Conservation (phyloP, 2,888 invertebrate genomes). For the Chloroclysta siterata region DNA sequence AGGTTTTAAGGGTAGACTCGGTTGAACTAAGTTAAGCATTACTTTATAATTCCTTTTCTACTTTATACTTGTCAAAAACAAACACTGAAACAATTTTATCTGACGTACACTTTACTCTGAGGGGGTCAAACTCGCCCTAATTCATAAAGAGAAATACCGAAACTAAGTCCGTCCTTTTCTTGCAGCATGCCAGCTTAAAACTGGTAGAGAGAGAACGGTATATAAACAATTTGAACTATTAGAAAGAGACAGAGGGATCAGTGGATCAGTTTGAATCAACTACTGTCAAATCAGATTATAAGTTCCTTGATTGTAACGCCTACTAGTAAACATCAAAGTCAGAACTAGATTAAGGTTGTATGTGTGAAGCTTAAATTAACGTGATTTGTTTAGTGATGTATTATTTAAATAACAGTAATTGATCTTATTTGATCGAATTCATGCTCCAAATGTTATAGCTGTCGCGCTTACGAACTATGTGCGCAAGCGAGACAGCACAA, state of each 20-base stretch:
- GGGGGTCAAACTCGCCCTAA: no score
- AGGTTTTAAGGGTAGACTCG: no score
- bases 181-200: not conserved
- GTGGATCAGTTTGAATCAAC: not conserved
- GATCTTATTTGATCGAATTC: not conserved
- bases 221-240: no score
- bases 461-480: not conserved
- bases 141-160: no score
- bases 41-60: no score
- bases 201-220: no score
- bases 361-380: slow-evolving; percentile 28
- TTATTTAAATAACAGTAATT: not conserved
- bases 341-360: slow-evolving; percentile 50
- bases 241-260: not conserved
- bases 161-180: not conserved
- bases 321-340: slow-evolving; percentile 46
- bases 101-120: no score
- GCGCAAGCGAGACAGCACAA: not conserved
- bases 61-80: no score
- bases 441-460: not conserved
- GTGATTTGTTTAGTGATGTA: slow-evolving; percentile 12
- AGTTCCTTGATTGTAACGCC: slow-evolving; percentile 34
- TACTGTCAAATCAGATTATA: not conserved
- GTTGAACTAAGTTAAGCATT: no score
- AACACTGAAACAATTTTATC: no score